Conservation (phyloP, 1,140 invertebrate genomes). For the Bombus consobrinus region DNA sequence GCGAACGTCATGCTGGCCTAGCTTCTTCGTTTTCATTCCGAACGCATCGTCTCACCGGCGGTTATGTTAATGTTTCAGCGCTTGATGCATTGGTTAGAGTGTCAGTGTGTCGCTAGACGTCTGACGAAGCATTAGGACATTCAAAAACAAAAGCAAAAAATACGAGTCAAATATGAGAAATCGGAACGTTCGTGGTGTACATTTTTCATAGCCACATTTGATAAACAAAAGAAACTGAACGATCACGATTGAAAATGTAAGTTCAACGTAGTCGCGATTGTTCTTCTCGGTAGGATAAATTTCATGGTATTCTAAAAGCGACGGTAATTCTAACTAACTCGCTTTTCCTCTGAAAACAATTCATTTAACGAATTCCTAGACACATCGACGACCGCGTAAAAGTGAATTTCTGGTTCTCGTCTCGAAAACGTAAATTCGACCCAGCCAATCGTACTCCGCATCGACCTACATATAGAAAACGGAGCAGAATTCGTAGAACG, state of each 20-base stretch:
- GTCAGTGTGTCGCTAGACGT: not conserved
- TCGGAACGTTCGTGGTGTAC: not conserved
- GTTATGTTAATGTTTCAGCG: constrained; percentile 15
- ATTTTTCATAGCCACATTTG: no score
- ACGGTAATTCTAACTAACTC: not conserved
- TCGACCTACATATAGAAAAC: not conserved
- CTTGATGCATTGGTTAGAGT: not conserved
- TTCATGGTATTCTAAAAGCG: not conserved
- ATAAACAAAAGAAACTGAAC: not conserved
- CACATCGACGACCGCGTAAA: not conserved
- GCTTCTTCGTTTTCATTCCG: constrained; percentile 25
- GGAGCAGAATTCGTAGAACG: not conserved
- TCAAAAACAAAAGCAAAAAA: no score
- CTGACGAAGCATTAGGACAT: not conserved
- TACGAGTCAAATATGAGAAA: not conserved
- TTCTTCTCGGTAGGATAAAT: not conserved
- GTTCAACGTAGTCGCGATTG: not conserved
- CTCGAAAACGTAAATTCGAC: not conserved
- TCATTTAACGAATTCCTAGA: not conserved
- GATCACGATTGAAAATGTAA: not conserved
- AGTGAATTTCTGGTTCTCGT: not conserved
- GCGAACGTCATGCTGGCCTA: not conserved
- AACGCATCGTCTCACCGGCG: not conserved
- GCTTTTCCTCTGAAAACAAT: not conserved
- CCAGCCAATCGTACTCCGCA: no score